phyloP scores from a whole-genome alignment of 2,797 vertebrate genomes.

The Galagoides demidoff region DNA sequence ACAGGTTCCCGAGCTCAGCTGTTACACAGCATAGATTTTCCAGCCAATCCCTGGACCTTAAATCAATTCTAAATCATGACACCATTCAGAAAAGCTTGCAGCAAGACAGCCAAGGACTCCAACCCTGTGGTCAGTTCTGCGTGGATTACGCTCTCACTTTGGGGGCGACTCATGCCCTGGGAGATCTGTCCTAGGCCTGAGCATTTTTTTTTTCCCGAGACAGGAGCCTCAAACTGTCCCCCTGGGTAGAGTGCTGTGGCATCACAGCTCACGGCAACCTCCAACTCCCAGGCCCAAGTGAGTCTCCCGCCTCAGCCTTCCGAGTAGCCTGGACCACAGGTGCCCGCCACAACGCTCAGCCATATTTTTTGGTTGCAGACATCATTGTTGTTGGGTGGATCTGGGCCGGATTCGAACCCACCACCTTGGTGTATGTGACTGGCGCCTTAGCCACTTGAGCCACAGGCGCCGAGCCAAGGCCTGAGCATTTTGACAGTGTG shows the following conservation, averaged over 20 bases:
- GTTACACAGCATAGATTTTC: not conserved
- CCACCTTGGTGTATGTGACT: too few species aligned
- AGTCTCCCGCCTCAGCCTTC: too few species aligned
- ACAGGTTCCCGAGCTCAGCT: not conserved
- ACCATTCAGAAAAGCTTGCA: not conserved
- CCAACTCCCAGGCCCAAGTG: too few species aligned
- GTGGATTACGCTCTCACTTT: not conserved
- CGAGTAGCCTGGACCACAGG: too few species aligned
- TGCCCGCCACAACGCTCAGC: too few species aligned
- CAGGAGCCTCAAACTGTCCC: too few species aligned
- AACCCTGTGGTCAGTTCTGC: not conserved
- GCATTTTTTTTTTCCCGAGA: not conserved
- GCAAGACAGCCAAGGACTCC: not conserved
- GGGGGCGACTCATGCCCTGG: not conserved
- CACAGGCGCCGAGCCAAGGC: not conserved
- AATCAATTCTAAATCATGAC: constrained; percentile 10
- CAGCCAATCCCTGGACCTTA: not conserved
- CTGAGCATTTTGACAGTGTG: not conserved
- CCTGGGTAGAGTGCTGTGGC: too few species aligned
- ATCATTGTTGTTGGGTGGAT: too few species aligned
- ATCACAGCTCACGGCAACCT: too few species aligned
- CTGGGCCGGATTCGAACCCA: too few species aligned
- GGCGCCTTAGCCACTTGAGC: too few species aligned
- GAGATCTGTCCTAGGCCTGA: not conserved
- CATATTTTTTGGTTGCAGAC: too few species aligned